Conservation (phyloP, 2,888 invertebrate species). For the Cataglyphis altisquamis region DNA sequence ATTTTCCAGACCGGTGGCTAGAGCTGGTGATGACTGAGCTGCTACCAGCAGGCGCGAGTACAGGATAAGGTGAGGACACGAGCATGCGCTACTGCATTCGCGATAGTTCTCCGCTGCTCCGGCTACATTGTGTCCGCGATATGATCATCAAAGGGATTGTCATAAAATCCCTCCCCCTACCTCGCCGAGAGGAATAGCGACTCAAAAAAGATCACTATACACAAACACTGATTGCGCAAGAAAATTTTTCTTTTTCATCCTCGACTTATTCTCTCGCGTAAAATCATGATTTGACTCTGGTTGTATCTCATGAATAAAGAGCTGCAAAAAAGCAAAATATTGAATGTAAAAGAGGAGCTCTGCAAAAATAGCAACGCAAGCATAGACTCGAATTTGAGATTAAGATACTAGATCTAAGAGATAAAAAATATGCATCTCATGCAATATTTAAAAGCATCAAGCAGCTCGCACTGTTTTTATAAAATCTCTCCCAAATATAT, state of each 20-base stretch:
- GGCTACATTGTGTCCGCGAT: not conserved
- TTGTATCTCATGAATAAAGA: not conserved
- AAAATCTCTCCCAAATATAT: not conserved
- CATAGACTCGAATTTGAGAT: not conserved
- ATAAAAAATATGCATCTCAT: not conserved
- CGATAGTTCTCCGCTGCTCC: constrained; percentile 23
- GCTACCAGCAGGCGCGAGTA: constrained; percentile 60
- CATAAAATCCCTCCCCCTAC: not conserved
- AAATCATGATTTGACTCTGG: not conserved
- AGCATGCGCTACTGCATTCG: constrained; percentile 78
- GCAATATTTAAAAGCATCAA: not conserved
- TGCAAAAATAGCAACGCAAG: not conserved
- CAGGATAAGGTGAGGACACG: constrained; percentile 67
- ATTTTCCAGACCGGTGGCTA: constrained; percentile 73
- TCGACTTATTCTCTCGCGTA: not conserved
- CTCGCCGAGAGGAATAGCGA: not conserved
- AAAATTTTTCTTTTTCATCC: not conserved
- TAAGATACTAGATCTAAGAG: not conserved
- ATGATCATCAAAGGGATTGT: not conserved
- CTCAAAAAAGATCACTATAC: constrained; percentile 1
- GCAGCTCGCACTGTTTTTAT: not conserved
- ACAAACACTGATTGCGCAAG: not conserved
- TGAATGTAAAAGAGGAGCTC: not conserved
- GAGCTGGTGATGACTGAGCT: constrained; percentile 65
- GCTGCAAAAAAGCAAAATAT: not conserved